Evolutionary conservation across 2,113 vertebrate species (phyloP), one percentile per base, ranked within the genome.

Genomic region (Hoplias malabaricus): DNA sequence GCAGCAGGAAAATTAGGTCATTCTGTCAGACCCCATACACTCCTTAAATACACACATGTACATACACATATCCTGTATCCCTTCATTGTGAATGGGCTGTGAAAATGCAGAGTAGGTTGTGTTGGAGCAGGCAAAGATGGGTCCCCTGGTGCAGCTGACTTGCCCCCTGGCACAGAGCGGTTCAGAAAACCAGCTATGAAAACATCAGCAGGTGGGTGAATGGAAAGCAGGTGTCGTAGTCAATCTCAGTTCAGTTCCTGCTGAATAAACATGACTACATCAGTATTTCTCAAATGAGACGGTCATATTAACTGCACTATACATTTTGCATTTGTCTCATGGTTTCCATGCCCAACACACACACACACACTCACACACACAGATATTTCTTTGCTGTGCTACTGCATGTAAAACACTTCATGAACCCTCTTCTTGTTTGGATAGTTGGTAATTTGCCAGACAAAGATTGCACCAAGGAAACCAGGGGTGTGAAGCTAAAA

Each of bases 181-280:
- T 13, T 40, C 61, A 23, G 53, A 65, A 29, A 43, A 54, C 36
- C 69, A 50, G 54, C 69, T 73, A 69, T n/a, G 43, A 83, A 74
- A 83, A 80, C 73, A 69, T 33, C 21, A 90, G 88, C 92, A 93
- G 91, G 91, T 92, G 91, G 90, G 86, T 70, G 56, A 78, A 63
- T 73, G 61, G 77, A 80, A 80, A 79, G 78, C 78, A 80, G 69
- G 81, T 77, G 77, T 74, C 8, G 31, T 69, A 70, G 80, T 87
- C 87, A 84, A 89, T 90, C 88, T 89, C 84, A 91, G 92, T 90
- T 92, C 86, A 93, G 90, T 93, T 91, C 92, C 89, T 90, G 89
- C 90, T 88, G 83, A 84, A 93, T 90, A 92, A 92, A 93, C 86
- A 92, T 93, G 90, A 93, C 91, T 91, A 87, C 91, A 93, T 92